Evolutionary conservation across 37 sponge, comb jelly and placozoan species (phyloP).

Genomic region (Beroe ovata): DNA sequence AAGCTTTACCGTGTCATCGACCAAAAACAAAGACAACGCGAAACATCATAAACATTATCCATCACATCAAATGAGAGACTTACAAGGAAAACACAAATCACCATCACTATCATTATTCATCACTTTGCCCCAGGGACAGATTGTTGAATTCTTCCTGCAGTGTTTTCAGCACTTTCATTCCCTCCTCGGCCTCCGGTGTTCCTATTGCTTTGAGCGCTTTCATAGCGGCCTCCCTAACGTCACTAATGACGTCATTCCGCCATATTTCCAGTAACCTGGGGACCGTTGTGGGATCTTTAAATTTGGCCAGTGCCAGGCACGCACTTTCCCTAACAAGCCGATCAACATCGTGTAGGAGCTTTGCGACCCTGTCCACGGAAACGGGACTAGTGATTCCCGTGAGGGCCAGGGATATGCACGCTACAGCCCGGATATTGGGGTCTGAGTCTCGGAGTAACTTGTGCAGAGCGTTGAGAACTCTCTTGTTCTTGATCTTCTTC

Average conservation of each 20-base stretch:
- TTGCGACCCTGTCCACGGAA: conserved; percentile 72
- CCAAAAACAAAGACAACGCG: too few species aligned
- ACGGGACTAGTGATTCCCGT: conserved; percentile 64
- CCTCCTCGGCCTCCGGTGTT: conserved; percentile 81
- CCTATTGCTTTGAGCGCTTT: conserved; percentile 88
- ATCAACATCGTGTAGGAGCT: conserved; percentile 81
- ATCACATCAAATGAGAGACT: too few species aligned
- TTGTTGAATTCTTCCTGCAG: conserved; percentile 51
- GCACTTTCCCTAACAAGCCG: conserved; percentile 90
- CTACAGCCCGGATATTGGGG: conserved; percentile 95
- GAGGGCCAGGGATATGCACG: conserved; percentile 90
- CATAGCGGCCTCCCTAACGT: conserved; percentile 88
- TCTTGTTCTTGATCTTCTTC: conserved; percentile 82
- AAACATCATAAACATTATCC: too few species aligned
- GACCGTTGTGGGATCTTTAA: conserved; percentile 80
- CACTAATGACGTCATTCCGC: conserved; percentile 96
- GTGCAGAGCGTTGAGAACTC: conserved; percentile 84
- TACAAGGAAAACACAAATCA: too few species aligned
- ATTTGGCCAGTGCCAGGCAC: conserved; percentile 84
- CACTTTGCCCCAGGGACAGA: neutral
- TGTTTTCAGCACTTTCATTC: conserved; percentile 70
- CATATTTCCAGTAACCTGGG: conserved; percentile 79
- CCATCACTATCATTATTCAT: neutral
- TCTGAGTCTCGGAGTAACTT: conserved; percentile 79
- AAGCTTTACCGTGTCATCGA: too few species aligned